Evolutionary conservation across 2,888 invertebrate genomes (phyloP).

Genomic region (Neuroscelio doddi): DNA sequence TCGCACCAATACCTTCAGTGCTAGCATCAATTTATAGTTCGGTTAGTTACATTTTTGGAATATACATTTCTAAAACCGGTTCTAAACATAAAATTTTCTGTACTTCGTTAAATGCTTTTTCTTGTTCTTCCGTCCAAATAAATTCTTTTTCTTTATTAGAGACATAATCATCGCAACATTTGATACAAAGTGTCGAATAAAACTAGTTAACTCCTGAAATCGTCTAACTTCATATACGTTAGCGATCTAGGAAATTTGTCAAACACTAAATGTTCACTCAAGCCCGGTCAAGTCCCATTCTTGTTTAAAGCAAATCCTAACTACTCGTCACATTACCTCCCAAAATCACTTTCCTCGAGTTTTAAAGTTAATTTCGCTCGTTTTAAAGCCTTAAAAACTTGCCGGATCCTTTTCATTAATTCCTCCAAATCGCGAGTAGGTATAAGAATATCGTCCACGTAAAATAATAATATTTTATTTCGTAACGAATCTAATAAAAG

Average conservation of each 20-base stretch:
- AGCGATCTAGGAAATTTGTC: constrained; percentile 7
- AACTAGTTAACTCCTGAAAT: constrained; percentile 7
- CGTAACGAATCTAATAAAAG: constrained; percentile 17
- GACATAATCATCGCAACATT: not conserved
- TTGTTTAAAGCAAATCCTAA: constrained; percentile 6
- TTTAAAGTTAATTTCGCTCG: constrained; percentile 11
- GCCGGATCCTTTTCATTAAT: constrained; percentile 1
- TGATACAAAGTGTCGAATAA: constrained; percentile 8
- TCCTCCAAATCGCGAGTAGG: constrained; percentile 24
- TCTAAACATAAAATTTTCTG: not conserved
- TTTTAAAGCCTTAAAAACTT: constrained; percentile 8
- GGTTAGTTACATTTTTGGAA: not conserved
- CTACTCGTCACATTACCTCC: constrained; percentile 4
- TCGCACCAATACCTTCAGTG: not conserved
- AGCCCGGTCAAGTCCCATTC: constrained; percentile 14
- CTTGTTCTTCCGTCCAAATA: not conserved
- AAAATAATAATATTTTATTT: constrained; percentile 26
- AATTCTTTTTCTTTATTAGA: not conserved
- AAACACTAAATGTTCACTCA: constrained; percentile 2
- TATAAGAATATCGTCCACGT: constrained; percentile 26
- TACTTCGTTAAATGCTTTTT: not conserved
- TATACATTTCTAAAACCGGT: not conserved
- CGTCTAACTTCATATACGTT: constrained; percentile 12
- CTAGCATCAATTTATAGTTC: constrained; percentile 4
- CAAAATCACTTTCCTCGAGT: constrained; percentile 15